Base-by-base conservation (phyloP, 1,140 invertebrate species). In the Ectropis grisescens region DNA sequence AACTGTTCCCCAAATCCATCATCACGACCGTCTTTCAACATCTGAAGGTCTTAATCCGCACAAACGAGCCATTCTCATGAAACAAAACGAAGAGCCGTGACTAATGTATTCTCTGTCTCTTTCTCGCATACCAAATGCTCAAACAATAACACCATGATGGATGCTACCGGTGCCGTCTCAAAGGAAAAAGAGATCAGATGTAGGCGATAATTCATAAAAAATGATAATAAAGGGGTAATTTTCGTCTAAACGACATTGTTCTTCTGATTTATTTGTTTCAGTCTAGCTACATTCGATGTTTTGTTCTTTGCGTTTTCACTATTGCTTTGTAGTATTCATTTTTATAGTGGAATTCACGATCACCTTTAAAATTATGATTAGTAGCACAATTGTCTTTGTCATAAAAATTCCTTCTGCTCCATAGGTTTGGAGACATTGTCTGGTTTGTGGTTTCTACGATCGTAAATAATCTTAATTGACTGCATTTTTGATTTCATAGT, bases 171-270 rank as follows among this genome's bases (percentile, higher is more conserved):
- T 55, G 41, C 41, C 32, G 19, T 19, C 28, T 53, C 46, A 52
- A 62, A 64, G 56, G 47, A 58, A 19, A n/a, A 58, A 61, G 30
- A 56, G 40, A 45, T 54, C 47, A 55, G 37, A 52, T 55, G 51
- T 49, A 56, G 47, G 41, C 54, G 47, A 68, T 68, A 61, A 64
- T 68, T 68, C 59, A 61, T 67, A 64, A 58, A 62, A 60, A 40
- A 60, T 46, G 41, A 56, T 51, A 58, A 55, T 58, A 47, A 52
- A 48, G 36, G 37, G 41, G 38, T 54, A 54, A 56, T 58, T 47
- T 44, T 28, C 34, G 42, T 46, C 31, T 37, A 37, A 43, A 47
- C 39, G 39, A 55, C 45, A 59, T 59, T 58, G 59, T 64, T 55
- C 34, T 34, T 30, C 29, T 57, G 54, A 58, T 54, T 47, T 52